Evolutionary conservation across 2,888 invertebrate species (phyloP).

Genomic region (Allygus modestus): DNA sequence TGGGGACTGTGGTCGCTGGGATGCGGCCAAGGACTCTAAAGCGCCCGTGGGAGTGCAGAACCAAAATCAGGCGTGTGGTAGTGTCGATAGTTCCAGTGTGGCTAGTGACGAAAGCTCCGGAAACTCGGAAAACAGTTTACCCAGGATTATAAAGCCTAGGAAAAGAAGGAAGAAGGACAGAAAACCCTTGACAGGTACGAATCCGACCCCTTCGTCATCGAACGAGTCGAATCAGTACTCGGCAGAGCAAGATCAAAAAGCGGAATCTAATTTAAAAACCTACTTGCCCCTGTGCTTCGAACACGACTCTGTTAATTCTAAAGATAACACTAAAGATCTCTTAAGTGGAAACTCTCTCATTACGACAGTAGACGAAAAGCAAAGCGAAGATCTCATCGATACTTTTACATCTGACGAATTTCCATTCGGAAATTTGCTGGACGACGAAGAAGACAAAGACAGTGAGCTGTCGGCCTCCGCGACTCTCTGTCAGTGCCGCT

Average conservation of each 20-base stretch:
- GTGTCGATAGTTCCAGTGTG: slow-evolving; percentile 82
- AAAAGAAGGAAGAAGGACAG: slow-evolving; percentile 94
- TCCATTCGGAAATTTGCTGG: slow-evolving; percentile 62
- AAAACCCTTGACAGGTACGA: slow-evolving; percentile 77
- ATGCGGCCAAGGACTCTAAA: slow-evolving; percentile 49
- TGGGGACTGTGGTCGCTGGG: slow-evolving; percentile 24
- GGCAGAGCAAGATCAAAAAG: slow-evolving; percentile 42
- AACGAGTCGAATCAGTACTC: slow-evolving; percentile 56
- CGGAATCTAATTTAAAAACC: slow-evolving; percentile 73
- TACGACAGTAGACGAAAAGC: slow-evolving; percentile 55
- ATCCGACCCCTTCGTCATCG: slow-evolving; percentile 65
- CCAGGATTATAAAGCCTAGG: slow-evolving; percentile 92
- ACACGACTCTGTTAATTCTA: slow-evolving; percentile 36
- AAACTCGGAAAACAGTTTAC: slow-evolving; percentile 86
- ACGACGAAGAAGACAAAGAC: slow-evolving; percentile 62
- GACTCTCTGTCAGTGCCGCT: slow-evolving; percentile 84
- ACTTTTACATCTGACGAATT: slow-evolving; percentile 60
- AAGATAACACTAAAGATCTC: slow-evolving; percentile 59
- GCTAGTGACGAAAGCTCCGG: slow-evolving; percentile 87
- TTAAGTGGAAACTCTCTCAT: slow-evolving; percentile 39
- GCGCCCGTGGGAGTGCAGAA: slow-evolving; percentile 57
- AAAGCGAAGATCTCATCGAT: slow-evolving; percentile 60
- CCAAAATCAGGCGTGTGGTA: slow-evolving; percentile 55
- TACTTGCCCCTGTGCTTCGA: slow-evolving; percentile 74
- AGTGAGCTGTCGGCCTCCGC: slow-evolving; percentile 62